Conservation (phyloP, 2,797 vertebrate genomes). For the Decapterus maruadsi region DNA sequence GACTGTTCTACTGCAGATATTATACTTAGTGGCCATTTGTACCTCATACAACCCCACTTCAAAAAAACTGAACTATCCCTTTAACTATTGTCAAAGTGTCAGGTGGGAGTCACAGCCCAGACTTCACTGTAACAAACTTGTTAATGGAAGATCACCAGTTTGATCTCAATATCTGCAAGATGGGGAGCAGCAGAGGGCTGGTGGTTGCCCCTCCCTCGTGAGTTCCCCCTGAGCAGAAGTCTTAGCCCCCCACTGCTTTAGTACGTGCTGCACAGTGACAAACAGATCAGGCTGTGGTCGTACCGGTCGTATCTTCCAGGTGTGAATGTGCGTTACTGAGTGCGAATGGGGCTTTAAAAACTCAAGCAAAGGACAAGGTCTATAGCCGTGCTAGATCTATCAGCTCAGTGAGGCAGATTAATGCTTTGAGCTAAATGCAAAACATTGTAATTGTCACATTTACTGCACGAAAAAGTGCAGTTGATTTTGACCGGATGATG, state of each 20-base stretch:
- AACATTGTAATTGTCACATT: not conserved
- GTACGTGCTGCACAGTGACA: slow-evolving; percentile 5
- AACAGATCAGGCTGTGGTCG: slow-evolving; percentile 1
- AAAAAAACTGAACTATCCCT: too few relatives aligned
- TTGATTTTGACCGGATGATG: not conserved
- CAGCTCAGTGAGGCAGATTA: not conserved
- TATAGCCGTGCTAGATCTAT: not conserved
- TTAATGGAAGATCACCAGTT: not conserved
- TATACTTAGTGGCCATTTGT: too few relatives aligned
- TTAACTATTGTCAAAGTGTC: not conserved
- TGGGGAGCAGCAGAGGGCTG: not conserved
- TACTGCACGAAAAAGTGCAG: not conserved
- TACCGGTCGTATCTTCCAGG: not conserved
- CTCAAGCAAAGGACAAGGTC: not conserved
- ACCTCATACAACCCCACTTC: too few relatives aligned
- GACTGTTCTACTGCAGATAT: too few relatives aligned
- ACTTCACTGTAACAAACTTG: not conserved
- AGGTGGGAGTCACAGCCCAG: not conserved
- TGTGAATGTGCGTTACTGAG: slow-evolving; percentile 6
- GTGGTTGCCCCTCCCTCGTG: not conserved
- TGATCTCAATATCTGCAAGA: not conserved
- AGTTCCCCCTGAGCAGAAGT: not conserved
- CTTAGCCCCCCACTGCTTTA: not conserved
- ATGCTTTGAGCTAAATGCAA: not conserved
- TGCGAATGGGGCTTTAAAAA: not conserved